Evolutionary conservation across 2,113 vertebrate genomes (phyloP), one percentile per base, ranked within the genome.

Genomic region (Cyphotilapia sp.): DNA sequence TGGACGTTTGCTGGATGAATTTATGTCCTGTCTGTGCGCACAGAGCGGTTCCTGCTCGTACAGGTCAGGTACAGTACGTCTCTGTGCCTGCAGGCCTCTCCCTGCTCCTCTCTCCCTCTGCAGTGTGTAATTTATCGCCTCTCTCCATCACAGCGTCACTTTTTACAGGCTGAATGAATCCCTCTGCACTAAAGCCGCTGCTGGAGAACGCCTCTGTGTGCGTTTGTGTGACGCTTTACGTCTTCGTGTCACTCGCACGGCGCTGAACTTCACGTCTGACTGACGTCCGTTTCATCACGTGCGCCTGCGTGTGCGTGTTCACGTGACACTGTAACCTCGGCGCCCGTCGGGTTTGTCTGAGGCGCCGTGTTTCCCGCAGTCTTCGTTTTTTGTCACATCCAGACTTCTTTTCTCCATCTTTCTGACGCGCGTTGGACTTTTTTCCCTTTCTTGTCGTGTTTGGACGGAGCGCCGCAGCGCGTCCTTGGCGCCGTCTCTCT

Each of bases 51-150:
- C n/a, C 14, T 9, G 24, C 57, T 71, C 85, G 6, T 38, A 81
- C 53, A 61, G 14, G 35, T 19, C 3, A 27, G 17, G 4, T 29
- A 12, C 27, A 45, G 49, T 31, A 0, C 29, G 7, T 7, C 47
- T 31, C 49, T 49, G 6, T 9, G 53, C 27, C n/a, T 0, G 35
- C n/a, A 29, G 54, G 19, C 66, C 54, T 4, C 56, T 29, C 47
- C 42, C 27, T 6, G 8, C 49, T 47, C 9, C 56, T 17, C 8
- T 24, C 51, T 81, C 51, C 59, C 74, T 86, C 90, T 92, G 87
- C 89, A 89, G 87, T 66, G 2, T 84, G 51, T 89, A 38, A 89
- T 88, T 91, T 86, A 93, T 91, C 81, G 82, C 90, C 42, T 88
- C 85, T 42, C 56, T 83, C 83, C 76, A 53, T 86, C 85, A 59